Evolutionary conservation across 2,888 invertebrate species (phyloP), one percentile per base, ranked within the genome.

Genomic region (Allacma fusca): DNA sequence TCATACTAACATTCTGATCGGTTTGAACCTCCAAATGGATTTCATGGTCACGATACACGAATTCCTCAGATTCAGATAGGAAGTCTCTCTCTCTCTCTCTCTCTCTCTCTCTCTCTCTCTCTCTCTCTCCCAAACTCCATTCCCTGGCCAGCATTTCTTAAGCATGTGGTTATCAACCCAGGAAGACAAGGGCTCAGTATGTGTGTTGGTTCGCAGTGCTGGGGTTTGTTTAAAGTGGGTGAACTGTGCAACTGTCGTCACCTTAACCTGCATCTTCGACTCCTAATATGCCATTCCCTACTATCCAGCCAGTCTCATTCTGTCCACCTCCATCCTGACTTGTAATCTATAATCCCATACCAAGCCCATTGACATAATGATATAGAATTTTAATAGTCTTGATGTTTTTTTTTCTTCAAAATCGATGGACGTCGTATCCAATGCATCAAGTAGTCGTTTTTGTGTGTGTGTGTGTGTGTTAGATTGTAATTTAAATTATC

Each of bases 41-140:
- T 78, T 70, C 75, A 75, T 78, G 75, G 78, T 75, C 78, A 78
- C 75, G 78, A 75, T 64, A 74, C 78, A 75, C 75, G 70, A 78
- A 75, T 57, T 65, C n/a, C 28, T 65, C n/a, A 65, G 12, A 65
- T 65, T 24, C 28, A 65, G 62, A 62, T 23, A 62, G 16, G 62
- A 23, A 62, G 62, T 62, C 62, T 62, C 59, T 62, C 62, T 62
- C 13, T 62, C 62, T 62, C 13, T n/a, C 13, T 23, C 62, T 5
- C 24, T 29, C 26, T 29, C n/a, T 28, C 65, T 1, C 24, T 2
- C 7, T 24, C n/a, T n/a, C n/a, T n/a, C n/a, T n/a, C n/a, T n/a
- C n/a, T n/a, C n/a, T n/a, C n/a, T n/a, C n/a, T n/a, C n/a, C n/a
- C n/a, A n/a, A n/a, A n/a, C n/a, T n/a, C n/a, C n/a, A n/a, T n/a